Conservation (phyloP, 1,140 invertebrate genomes). For the Latrodectus geometricus region DNA sequence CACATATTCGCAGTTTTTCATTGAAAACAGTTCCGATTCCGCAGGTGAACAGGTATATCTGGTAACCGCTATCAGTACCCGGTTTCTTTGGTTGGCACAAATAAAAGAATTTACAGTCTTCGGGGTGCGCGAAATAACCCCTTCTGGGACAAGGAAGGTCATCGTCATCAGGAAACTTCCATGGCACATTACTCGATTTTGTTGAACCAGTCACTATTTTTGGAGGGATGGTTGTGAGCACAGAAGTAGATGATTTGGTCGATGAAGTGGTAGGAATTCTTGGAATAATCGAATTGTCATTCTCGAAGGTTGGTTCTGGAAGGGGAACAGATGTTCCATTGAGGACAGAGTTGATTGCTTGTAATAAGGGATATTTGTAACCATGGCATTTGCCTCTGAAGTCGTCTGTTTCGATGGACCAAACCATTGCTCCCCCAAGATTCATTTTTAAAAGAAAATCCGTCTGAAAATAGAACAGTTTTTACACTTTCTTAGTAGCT, state of each 20-base stretch:
- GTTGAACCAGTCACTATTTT: background rate
- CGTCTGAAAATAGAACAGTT: conserved; percentile 36
- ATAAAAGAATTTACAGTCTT: conserved; percentile 34
- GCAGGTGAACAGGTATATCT: conserved; percentile 17
- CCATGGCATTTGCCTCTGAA: conserved; percentile 67
- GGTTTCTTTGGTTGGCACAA: conserved; percentile 25
- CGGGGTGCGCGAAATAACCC: conserved; percentile 40
- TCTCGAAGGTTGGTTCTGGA: background rate
- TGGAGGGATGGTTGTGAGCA: background rate
- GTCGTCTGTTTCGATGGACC: conserved; percentile 75
- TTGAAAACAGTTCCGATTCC: conserved; percentile 46
- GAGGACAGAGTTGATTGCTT: conserved; percentile 62
- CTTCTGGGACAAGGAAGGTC: background rate
- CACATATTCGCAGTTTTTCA: conserved; percentile 16
- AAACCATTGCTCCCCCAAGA: conserved; percentile 75
- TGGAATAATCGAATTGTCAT: conserved; percentile 15
- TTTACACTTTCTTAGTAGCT: background rate
- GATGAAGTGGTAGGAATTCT: background rate
- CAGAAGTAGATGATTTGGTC: too few species aligned
- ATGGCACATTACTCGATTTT: background rate
- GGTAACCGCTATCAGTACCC: background rate
- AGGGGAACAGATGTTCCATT: conserved; percentile 2
- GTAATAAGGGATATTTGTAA: conserved; percentile 66
- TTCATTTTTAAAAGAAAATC: conserved; percentile 67
- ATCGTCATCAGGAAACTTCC: background rate